Evolutionary conservation across 2,797 vertebrate genomes (phyloP).

Genomic region (Myripristis murdjan): DNA sequence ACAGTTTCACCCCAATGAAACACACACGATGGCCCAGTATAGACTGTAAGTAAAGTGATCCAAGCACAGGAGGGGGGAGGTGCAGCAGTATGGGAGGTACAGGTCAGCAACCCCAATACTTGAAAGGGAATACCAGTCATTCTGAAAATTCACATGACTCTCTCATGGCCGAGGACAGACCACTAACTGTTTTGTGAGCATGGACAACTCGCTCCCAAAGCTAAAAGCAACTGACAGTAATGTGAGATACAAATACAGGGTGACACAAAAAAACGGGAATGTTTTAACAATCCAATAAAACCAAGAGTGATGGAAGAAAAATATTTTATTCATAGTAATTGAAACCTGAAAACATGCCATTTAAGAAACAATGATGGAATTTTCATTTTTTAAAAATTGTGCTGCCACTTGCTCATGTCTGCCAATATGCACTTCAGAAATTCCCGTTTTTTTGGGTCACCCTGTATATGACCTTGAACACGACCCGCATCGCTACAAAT

Average conservation of each 20-base stretch:
- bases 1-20: too few relatives aligned
- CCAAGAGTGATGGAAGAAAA: too few relatives aligned
- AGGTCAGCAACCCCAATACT: not conserved
- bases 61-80: not conserved
- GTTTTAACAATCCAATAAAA: too few relatives aligned
- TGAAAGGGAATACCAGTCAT: not conserved
- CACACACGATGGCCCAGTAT: not conserved
- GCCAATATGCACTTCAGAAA: too few relatives aligned
- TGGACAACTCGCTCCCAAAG: not conserved
- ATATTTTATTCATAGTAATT: too few relatives aligned
- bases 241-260: not conserved
- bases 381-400: too few relatives aligned
- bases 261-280: too few relatives aligned
- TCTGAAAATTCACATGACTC: not conserved
- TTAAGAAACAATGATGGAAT: too few relatives aligned
- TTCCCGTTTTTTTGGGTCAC: too few relatives aligned
- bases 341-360: too few relatives aligned
- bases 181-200: not conserved
- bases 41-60: not conserved
- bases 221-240: not conserved
- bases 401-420: too few relatives aligned
- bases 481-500: not conserved
- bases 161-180: not conserved
- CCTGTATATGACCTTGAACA: too few relatives aligned
- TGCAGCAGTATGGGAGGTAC: not conserved